A percentile compares a stretch with the other conserved stretches of the same genome.
Conservation (phyloP, 92 coral and sea anemone genomes). For the Epizoanthus rinbou region DNA sequence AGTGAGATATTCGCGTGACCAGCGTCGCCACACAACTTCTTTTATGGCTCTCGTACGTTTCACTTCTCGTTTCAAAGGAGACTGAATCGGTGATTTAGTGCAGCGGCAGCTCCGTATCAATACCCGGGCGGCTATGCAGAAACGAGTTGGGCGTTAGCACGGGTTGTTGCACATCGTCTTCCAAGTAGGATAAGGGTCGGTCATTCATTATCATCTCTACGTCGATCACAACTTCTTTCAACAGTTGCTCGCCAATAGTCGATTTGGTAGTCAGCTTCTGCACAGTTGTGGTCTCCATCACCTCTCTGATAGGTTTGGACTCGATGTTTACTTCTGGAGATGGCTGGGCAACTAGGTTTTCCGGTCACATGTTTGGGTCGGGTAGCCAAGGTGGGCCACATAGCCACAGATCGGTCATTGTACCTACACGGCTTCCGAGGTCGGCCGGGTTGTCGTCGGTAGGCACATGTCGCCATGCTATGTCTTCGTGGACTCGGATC, state of each 20-base stretch:
- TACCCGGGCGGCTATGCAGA: background rate
- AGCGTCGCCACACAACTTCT: background rate
- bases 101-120: background rate
- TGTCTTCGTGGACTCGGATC: background rate
- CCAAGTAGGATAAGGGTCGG: background rate
- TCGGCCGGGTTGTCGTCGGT: slow-evolving; percentile 6
- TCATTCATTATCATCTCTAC: background rate
- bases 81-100: background rate
- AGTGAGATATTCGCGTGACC: slow-evolving; percentile 1
- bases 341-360: background rate
- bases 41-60: background rate
- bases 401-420: background rate
- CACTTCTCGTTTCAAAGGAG: background rate
- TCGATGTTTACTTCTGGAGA: background rate
- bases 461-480: slow-evolving; percentile 25
- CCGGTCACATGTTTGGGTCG: background rate
- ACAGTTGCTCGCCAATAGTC: background rate
- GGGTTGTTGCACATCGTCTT: background rate
- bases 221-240: slow-evolving; percentile 1
- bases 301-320: background rate
- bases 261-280: background rate
- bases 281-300: background rate
- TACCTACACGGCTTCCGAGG: slow-evolving; percentile 20
- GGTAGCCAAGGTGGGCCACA: background rate
- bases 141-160: slow-evolving; percentile 15